These are phyloP conservation scores for Molorchus minor DNA, from an alignment of 2,888 invertebrate genomes.

Conservation along the genomic window DNA sequence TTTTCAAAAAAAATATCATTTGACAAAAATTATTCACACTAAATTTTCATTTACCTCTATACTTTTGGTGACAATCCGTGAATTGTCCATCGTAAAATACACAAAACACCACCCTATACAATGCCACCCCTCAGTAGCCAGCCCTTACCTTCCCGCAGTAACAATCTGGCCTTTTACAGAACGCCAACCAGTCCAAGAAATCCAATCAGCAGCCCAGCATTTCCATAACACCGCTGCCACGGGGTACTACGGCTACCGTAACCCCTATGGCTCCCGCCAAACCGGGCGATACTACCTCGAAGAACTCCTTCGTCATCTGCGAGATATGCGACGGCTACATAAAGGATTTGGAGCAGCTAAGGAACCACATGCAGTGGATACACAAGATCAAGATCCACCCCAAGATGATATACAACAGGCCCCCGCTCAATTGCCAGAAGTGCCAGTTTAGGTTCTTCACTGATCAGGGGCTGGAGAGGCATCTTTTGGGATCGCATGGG, in stretches of 20 bases:
- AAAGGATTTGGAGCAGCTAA: conserved; percentile 88
- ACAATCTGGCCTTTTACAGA: conserved; percentile 37
- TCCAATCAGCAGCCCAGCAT: conserved; percentile 82
- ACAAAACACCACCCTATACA: no score
- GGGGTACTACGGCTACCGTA: conserved; percentile 63
- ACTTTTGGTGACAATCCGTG: no score
- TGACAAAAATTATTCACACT: no score
- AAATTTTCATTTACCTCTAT: no score
- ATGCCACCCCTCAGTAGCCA: no score
- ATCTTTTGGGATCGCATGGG: conserved; percentile 92
- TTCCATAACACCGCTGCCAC: conserved; percentile 88
- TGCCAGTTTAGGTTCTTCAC: conserved; percentile 97
- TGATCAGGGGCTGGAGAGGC: conserved; percentile 94
- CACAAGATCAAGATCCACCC: conserved; percentile 97
- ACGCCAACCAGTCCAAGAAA: conserved; percentile 44
- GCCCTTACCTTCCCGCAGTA: no score
- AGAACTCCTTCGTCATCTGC: conserved; percentile 90
- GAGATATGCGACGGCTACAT: conserved; percentile 98
- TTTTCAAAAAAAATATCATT: no score
- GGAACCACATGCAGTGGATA: conserved; percentile 98
- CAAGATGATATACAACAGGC: conserved; percentile 94
- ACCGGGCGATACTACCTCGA: conserved; percentile 68
- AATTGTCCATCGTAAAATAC: no score
- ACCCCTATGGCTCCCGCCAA: conserved; percentile 57
- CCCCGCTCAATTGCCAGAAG: conserved; percentile 94